Conservation (phyloP, 2,888 invertebrate genomes). For the Drosophila subsilvestris region DNA sequence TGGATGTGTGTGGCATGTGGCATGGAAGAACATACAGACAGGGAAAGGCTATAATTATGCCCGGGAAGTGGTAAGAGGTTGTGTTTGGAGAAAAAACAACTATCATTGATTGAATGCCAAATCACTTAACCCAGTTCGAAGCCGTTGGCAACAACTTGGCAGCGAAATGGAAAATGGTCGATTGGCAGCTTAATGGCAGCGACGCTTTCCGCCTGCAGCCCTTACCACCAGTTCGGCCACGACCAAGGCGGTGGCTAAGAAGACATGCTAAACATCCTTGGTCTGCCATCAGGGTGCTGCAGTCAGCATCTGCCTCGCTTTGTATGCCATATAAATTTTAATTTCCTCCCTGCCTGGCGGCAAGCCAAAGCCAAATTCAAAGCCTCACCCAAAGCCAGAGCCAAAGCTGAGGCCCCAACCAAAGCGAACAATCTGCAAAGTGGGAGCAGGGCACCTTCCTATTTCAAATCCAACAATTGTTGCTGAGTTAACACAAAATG, state of each 20-base stretch:
- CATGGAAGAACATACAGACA: conserved; percentile 51
- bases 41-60: conserved; percentile 60
- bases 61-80: conserved; percentile 14
- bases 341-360: conserved; percentile 69
- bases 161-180: conserved; percentile 71
- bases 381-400: conserved; percentile 32
- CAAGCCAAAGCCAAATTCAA: conserved; percentile 44
- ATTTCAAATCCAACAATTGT: conserved; percentile 62
- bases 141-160: conserved; percentile 70
- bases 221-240: conserved; percentile 16
- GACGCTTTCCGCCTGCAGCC: conserved; percentile 65
- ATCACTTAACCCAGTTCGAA: conserved; percentile 75
- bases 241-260: conserved; percentile 25
- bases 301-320: conserved; percentile 53
- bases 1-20: conserved; percentile 47
- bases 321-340: conserved; percentile 72
- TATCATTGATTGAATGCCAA: conserved; percentile 70
- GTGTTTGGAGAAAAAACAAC: conserved; percentile 2
- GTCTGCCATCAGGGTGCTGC: conserved; percentile 7
- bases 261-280: conserved; percentile 58
- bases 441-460: conserved; percentile 49
- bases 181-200: conserved; percentile 77
- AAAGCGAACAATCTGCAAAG: conserved; percentile 23
- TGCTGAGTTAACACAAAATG: conserved; percentile 75
- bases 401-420: conserved; percentile 30